phyloP scores from a whole-genome alignment of 1,140 invertebrate species.

The Drosophila equinoxialis region DNA sequence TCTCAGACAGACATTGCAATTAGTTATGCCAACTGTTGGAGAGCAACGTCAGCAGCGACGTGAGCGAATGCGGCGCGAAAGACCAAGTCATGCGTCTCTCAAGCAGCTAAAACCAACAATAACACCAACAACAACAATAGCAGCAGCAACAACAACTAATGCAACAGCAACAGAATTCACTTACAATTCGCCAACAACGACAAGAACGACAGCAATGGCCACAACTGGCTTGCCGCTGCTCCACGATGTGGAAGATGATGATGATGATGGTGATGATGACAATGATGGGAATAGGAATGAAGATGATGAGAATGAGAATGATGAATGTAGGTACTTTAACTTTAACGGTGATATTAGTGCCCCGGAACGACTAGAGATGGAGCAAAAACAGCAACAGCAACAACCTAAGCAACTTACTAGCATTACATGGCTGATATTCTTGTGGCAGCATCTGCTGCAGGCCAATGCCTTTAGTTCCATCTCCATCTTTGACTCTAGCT shows the following conservation, averaged over 20 bases:
- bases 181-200: conserved; percentile 11
- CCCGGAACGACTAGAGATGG: conserved; percentile 41
- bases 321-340: conserved; percentile 83
- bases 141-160: conserved; percentile 49
- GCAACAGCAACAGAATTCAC: conserved; percentile 44
- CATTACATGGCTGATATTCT: conserved; percentile 79
- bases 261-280: conserved; percentile 41
- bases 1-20: conserved; percentile 75
- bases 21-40: conserved; percentile 79
- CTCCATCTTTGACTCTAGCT: conserved; percentile 13
- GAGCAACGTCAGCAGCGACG: conserved; percentile 71
- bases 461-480: conserved; percentile 24
- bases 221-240: conserved; percentile 58
- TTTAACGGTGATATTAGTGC: conserved; percentile 81
- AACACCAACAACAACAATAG: conserved; percentile 41
- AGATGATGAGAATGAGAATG: conserved; percentile 54
- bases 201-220: conserved; percentile 37
- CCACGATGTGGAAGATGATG: conserved; percentile 49
- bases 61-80: conserved; percentile 67
- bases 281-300: conserved; percentile 30
- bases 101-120: conserved; percentile 48
- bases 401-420: conserved; percentile 45
- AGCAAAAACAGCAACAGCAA: conserved; percentile 38
- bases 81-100: conserved; percentile 69
- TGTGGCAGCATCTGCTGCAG: conserved; percentile 67